Base-by-base conservation (phyloP, 2,797 vertebrate species). In the Gallinago nigripennis region DNA sequence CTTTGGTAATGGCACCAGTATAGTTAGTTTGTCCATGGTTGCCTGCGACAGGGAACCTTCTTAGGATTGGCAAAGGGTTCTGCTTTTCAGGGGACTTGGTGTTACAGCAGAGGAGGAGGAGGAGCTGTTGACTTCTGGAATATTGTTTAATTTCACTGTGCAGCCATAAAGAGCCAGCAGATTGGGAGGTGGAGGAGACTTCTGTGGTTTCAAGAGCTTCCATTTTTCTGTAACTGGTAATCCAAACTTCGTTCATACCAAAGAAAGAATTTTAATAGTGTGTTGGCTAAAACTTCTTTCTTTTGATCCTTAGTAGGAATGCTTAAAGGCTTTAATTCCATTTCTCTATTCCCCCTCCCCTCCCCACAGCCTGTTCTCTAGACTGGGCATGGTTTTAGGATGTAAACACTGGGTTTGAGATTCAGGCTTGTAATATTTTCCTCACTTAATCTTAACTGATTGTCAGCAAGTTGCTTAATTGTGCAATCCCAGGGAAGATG, bases 241-340 rank as follows among this genome's bases (percentile, higher is more conserved):
- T 48, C 18, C 28, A 48, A 87, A 73, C 68, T 84, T 94, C 4
- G 7, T 84, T 91, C 63, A 50, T 88, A 69, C 82, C 65, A 54
- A 65, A 86, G 85, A 78, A 95, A 76, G 54, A 93, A 95, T 95
- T 92, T 94, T 92, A 92, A 69, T 90, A 71, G 50, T 17, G 6
- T 75, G 35, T 68, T 90, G 76, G 61, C 75, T 54, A 65, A 90
- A 78, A 78, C 9, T 24, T 70, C 6, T 57, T 81, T 76, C 69
- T 75, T 96, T 92, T 95, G 77, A 95, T 92, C 82, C 56, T 81
- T 43, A 8, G 19, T 20, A 81, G 69, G 54, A 94, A 78, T 91
- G 72, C 65, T 86, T 87, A 46, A 94, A 95, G 71, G 61, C 85
- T 91, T 82, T 13, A 75, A 60, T 94, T 92, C 65, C 50, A 0